Base-by-base conservation (phyloP, 2,888 invertebrate genomes). In the Odiellus spinosus region DNA sequence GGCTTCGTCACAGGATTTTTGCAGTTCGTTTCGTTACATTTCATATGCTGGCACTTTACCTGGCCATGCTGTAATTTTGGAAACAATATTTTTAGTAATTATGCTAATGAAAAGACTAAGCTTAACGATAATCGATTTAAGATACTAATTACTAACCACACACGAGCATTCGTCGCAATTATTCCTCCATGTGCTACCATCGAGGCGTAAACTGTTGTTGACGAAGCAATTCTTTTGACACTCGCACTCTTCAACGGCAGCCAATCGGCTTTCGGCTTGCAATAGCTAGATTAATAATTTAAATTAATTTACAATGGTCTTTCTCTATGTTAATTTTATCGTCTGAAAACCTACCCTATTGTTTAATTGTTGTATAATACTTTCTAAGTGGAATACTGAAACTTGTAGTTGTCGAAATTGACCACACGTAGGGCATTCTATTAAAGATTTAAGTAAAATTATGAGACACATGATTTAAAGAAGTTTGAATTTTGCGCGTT, bases 151-250 rank as follows among this genome's bases (percentile, higher is more conserved):
- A 38, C 38, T 38, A 67, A 83, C 82, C 73, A 81, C 78, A 73
- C 88, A 88, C 65, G 82, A 77, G 74, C 88, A 87, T 61, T 78
- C 76, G 64, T 84, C 80, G 73, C 88, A 88, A 67, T 78, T 80
- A 63, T 77, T 74, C 66, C 80, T 77, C 87, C 87, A 87, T 49
- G 78, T 77, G 56, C 82, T 79, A 47, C 86, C 86, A 65, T 87
- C 86, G 48, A 80, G 77, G 64, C 80, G 78, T 51, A 80, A 75
- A 47, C 81, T 79, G 19, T 80, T 82, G 68, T 85, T 84, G 58
- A 78, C 75, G 63, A 75, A 75, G 72, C 87, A 88, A 54, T 84
- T 82, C 70, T 82, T 83, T 70, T 80, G 80, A 70, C 88, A 88
- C 71, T 87, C 86, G 68, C 87, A 88, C 67, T 82, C 79, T 69